Evolutionary conservation across 1,140 invertebrate genomes (phyloP).

Genomic region (Druon quercuslanigerum): DNA sequence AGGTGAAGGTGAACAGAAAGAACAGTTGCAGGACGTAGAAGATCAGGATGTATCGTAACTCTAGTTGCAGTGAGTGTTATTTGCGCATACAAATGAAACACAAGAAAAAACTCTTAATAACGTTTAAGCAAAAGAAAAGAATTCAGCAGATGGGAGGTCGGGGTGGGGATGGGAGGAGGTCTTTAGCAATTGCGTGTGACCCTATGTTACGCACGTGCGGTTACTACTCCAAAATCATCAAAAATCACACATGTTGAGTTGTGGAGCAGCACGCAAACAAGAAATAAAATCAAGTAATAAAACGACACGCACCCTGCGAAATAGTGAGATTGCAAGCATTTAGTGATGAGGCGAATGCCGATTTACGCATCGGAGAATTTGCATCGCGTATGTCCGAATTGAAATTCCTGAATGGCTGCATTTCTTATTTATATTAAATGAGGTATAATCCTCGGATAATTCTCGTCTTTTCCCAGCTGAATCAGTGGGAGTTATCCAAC

Average conservation of each 20-base stretch:
- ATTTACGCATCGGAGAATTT: conserved; percentile 54
- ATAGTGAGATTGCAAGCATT: conserved; percentile 72
- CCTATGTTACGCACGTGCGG: conserved; percentile 66
- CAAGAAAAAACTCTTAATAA: conserved; percentile 75
- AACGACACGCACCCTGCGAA: conserved; percentile 57
- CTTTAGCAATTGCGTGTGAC: conserved; percentile 71
- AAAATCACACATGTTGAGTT: conserved; percentile 62
- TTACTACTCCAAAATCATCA: conserved; percentile 68
- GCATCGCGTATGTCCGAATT: conserved; percentile 52
- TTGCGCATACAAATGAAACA: conserved; percentile 74
- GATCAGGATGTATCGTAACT: conserved; percentile 95
- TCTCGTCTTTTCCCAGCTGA: conserved; percentile 8
- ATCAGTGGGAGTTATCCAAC: conserved; percentile 24
- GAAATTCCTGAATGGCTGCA: conserved; percentile 47
- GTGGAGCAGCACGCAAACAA: conserved; percentile 63
- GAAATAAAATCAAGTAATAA: conserved; percentile 53
- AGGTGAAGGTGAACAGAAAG: conserved; percentile 92
- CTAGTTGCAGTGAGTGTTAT: conserved; percentile 75
- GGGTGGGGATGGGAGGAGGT: conserved; percentile 55
- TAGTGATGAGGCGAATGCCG: conserved; percentile 61
- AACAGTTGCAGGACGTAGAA: conserved; percentile 92
- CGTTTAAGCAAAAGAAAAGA: conserved; percentile 74
- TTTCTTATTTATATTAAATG: conserved; percentile 42
- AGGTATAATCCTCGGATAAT: conserved; percentile 37
- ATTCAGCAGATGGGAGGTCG: conserved; percentile 67